Base-by-base conservation (phyloP, 2,113 vertebrate genomes). In the Enhydra lutris region DNA sequence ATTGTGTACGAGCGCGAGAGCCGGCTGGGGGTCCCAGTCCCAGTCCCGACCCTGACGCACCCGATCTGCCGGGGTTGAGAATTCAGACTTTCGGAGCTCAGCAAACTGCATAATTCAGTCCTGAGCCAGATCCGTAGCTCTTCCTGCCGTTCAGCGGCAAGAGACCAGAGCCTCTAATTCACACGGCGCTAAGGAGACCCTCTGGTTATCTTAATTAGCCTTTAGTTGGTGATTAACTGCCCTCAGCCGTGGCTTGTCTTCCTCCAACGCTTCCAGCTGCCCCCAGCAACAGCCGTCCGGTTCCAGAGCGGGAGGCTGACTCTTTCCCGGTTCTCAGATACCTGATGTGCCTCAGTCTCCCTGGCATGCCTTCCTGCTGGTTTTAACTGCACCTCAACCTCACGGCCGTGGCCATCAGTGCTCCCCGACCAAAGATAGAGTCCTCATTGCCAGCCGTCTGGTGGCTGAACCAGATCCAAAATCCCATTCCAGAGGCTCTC, bases 191-290 rank as follows among this genome's bases (percentile, higher is more conserved):
- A 36, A 93, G 92, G 89, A 94, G 91, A 93, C 83, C 61, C 86
- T 97, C 95, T 69, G 83, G 86, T 86, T 91, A 73, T 96, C 95
- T 89, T 86, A 86, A 97, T 98, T 82, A 97, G 95, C 80, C 95
- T 97, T 67, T 86, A 96, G 97, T 97, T 96, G 97, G 97, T 74
- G 97, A 98, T 96, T 97, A 93, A 61, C 95, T 85, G 93, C 96
- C 93, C 94, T 95, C 78, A 50, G 97, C 76, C 91, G 97, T 76
- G 73, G 81, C 76, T 59, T 36, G 81, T 42, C 93, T 94, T 88
- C 78, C 78, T 85, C 71, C 39, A 26, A 34, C 2, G 67, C 73
- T 21, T 45, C 52, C 47, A 42, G 87, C 50, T 84, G 88, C 91
- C 86, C 93, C 73, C 83, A 80, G 97, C 96, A 96, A 74, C 83